Evolutionary conservation across 2,888 invertebrate genomes (phyloP), one percentile per base, ranked within the genome.

Genomic region (Leptogaster cylindrica): DNA sequence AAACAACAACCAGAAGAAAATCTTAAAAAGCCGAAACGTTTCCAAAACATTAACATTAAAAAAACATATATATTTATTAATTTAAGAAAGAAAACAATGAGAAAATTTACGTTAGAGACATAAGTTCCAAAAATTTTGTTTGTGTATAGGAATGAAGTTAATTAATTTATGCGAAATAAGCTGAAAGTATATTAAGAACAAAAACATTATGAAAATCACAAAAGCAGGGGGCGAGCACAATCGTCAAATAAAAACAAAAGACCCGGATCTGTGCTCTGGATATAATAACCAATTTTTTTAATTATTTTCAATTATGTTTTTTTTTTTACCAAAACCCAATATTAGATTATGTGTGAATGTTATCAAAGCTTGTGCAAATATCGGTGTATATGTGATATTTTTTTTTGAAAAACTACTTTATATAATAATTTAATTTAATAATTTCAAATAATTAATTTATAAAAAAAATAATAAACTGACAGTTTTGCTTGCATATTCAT

Each of bases 371-470:
- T 14, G 25, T 41, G 27, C 58, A 36, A 58, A 25, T 14, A 41
- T 58, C 39, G 16, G 58, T 39, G 58, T 58, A 23, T 23, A 39
- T 58, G 58, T 58, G 58, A 58, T 58, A 58, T 58, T 20, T 41
- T 58, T 36, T 58, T 23, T 41, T 12, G 27, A 20, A 25, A n/a
- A 20, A 39, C 52, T 52, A 18, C 14, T 12, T 51, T 51, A 31
- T 31, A 31, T 31, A 8, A 6, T 27, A 23, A 51, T 33, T 12
- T 16, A 1, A 18, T 18, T 28, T 52, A 2, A 12, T n/a, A n/a
- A n/a, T n/a, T n/a, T n/a, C n/a, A n/a, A n/a, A n/a, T n/a, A n/a
- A n/a, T n/a, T n/a, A n/a, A n/a, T n/a, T n/a, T n/a, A n/a, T n/a
- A n/a, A n/a, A n/a, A n/a, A n/a, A n/a, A n/a, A n/a, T n/a, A 16